Base-by-base conservation (phyloP, 2,797 vertebrate genomes). In the Argyrosomus regius region DNA sequence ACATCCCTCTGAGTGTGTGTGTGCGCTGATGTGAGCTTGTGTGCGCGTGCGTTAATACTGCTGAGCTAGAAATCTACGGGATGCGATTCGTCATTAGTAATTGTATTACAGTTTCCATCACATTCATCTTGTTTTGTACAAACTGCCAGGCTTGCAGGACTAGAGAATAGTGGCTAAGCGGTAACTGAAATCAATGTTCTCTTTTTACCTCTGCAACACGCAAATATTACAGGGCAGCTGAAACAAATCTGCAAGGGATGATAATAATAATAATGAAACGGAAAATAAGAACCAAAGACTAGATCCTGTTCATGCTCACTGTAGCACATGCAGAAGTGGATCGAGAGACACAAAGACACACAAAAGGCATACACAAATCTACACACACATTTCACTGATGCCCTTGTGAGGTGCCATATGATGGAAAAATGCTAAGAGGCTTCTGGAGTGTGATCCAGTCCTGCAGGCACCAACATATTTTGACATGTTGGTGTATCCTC, bases 71-170 rank as follows among this genome's bases (percentile, higher is more conserved):
- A 89, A 89, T 81, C 58, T 60, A 75, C 13, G 18, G 76, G 84
- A 91, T 87, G 85, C 13, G 50, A 91, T 93, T 91, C 77, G 87
- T 85, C 90, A 82, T 88, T 84, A 72, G 83, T 90, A 93, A 93
- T 85, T 87, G 75, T 80, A 68, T 93, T 92, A 90, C 67, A 81
- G 75, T 88, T 90, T 89, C 88, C 87, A 92, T 93, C 78, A 84
- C 89, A 90, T 93, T 91, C 71, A 74, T 90, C 88, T 90, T 85
- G 78, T 88, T 92, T 87, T 74, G 80, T 76, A 78, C 82, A 86
- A 88, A 88, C 82, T 83, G 87, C 87, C 87, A 65, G 67, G 78
- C 85, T 83, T 88, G 89, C 91, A 90, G 81, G 81, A 81, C 80
- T 57, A 80, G 28, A 86, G 82, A 83, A 83, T 58, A 49, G 85